Evolutionary conservation across 2,888 invertebrate genomes (phyloP), one percentile per base, ranked within the genome.

Genomic region (Xanthorhoe spadicearia): DNA sequence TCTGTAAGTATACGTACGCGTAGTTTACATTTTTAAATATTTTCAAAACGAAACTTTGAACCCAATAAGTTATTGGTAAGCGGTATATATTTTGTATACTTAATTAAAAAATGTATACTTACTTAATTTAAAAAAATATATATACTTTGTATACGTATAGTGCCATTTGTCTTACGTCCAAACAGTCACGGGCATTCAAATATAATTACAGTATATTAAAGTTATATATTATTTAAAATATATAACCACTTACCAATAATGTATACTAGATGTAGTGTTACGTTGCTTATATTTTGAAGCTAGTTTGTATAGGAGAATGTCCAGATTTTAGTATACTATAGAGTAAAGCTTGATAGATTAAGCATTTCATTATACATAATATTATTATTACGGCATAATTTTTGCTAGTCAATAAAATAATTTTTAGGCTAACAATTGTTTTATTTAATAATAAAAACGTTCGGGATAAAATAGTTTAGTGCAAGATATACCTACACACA

Each of bases 391-490:
- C 82, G 83, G 88, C 91, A 91, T 92, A 89, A 90, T 90, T 88
- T 90, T 89, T 91, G 89, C 92, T 92, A 92, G 92, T 92, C 92
- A 92, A 90, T 89, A 88, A 87, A 89, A 82, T 89, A 87, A 85
- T 86, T 87, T 88, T 82, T 91, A 89, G 91, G 90, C 88, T 87
- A 82, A 66, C 38, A 64, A 15, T 60, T 68, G 71, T 76, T 74
- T 77, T 74, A 51, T 64, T 59, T 68, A 23, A 23, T 23, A 4
- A 23, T n/a, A n/a, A n/a, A n/a, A n/a, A n/a, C n/a, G n/a, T n/a
- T n/a, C n/a, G n/a, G n/a, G n/a, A n/a, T n/a, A n/a, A n/a, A n/a
- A n/a, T n/a, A n/a, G n/a, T n/a, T n/a, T n/a, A n/a, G n/a, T n/a
- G n/a, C n/a, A n/a, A n/a, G n/a, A n/a, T n/a, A n/a, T n/a, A n/a